Evolutionary conservation across 2,888 invertebrate genomes (phyloP), one percentile per base, ranked within the genome.

Genomic region (Crematogaster levior): DNA sequence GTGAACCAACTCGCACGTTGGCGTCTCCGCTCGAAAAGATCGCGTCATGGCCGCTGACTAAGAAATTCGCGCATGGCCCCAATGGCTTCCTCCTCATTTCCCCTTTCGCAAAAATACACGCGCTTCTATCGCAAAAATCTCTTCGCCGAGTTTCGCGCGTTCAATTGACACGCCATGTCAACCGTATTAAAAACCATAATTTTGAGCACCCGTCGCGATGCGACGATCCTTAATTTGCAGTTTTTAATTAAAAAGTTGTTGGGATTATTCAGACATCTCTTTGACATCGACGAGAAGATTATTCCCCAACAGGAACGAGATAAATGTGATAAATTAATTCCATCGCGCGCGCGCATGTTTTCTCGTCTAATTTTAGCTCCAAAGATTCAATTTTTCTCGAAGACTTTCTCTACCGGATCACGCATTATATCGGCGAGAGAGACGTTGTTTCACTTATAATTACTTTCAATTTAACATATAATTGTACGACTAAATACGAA

Each of bases 1-100:
- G 37, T 34, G 65, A 34, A 53, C 46, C n/a, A n/a, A 34, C 68
- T 34, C 43, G 63, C 65, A 43, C 48, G 18, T 37, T 56, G 24
- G 30, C 53, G 43, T 73, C 72, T 18, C 46, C 21, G 24, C 37
- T 37, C 18, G 65, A 37, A 68, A 68, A 61, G 30, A 46, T 70
- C 6, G 56, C 68, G 73, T 83, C 73, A 74, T 58, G 58, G 21
- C 46, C 51, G 75, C 68, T 86, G 85, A 86, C 72, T 85, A 86
- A 86, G 83, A 75, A 84, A 74, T 72, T 65, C 15, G 37, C 74
- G 21, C 48, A 9, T 60, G 34, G 15, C n/a, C 48, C 21, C 27
- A 24, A 37, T 37, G 74, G 12, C 48, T 74, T 63, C 66, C 70
- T 24, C n/a, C 34, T 43, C 53, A 15, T n/a, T n/a, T 15, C n/a